phyloP scores from a whole-genome alignment of 2,113 vertebrate genomes.

The Muntiacus muntjak region DNA sequence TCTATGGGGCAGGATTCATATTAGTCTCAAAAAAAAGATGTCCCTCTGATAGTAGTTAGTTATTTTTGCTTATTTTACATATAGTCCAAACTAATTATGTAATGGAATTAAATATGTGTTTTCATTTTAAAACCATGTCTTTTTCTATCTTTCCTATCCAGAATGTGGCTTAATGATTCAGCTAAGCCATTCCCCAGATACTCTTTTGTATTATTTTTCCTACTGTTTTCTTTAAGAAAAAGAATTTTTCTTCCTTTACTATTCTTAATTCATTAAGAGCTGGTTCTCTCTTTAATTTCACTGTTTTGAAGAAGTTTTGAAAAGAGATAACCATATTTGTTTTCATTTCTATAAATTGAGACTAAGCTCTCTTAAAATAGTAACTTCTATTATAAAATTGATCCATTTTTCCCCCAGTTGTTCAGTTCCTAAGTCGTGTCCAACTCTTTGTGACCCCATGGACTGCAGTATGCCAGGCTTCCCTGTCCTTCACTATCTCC shows the following conservation, averaged over 20 bases:
- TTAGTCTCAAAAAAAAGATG: neutral
- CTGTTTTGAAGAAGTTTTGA: neutral
- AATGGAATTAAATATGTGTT: neutral
- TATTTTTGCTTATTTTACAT: neutral
- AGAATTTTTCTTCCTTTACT: neutral
- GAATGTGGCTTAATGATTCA: neutral
- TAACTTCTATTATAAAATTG: neutral
- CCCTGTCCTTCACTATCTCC: neutral
- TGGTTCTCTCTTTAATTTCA: neutral
- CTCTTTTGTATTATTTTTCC: neutral
- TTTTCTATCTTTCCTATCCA: neutral
- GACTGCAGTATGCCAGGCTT: neutral
- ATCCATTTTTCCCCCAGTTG: neutral
- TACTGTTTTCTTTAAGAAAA: neutral
- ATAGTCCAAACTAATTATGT: neutral
- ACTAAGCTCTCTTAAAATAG: neutral
- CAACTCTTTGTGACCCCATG: neutral
- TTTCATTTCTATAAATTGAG: neutral
- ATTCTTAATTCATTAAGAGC: neutral
- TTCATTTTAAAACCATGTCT: neutral
- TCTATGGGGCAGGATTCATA: neutral
- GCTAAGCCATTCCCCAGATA: neutral
- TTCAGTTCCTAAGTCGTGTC: neutral
- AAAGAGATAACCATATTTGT: neutral
- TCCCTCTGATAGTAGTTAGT: neutral